Evolutionary conservation across 2,888 invertebrate genomes (phyloP).

Genomic region (Euphydryas editha): DNA sequence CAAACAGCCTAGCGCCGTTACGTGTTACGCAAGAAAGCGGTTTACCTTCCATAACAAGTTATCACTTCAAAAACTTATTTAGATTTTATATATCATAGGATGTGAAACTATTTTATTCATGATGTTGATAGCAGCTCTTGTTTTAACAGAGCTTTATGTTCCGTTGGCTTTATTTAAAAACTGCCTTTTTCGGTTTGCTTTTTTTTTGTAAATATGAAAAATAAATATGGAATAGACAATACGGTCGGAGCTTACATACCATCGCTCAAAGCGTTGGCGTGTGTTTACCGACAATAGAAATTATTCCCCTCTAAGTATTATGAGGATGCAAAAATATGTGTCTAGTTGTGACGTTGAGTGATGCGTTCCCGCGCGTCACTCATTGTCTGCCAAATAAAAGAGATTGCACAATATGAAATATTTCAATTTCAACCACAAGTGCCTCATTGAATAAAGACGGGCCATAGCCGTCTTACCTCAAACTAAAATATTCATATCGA

Average conservation of each 20-base stretch:
- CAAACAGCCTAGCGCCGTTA: too few relatives aligned
- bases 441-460: slow-evolving; percentile 71
- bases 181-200: slow-evolving; percentile 6
- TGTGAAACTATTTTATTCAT: not conserved
- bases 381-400: slow-evolving; percentile 78
- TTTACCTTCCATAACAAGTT: too few relatives aligned
- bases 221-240: slow-evolving; percentile 50
- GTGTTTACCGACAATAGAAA: slow-evolving; percentile 75
- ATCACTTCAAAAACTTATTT: too few relatives aligned
- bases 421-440: slow-evolving; percentile 71
- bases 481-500: slow-evolving; percentile 71
- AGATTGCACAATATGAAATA: slow-evolving; percentile 80
- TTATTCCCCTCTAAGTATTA: slow-evolving; percentile 75
- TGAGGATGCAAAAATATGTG: slow-evolving; percentile 74
- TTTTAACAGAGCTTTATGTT: not conserved
- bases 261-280: slow-evolving; percentile 64
- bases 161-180: not conserved
- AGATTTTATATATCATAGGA: too few relatives aligned
- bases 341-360: slow-evolving; percentile 76
- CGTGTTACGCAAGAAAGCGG: too few relatives aligned
- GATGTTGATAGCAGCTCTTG: not conserved
- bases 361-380: slow-evolving; percentile 70
- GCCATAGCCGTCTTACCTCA: slow-evolving; percentile 52
- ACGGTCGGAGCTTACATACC: slow-evolving; percentile 30
- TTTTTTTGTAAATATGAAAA: slow-evolving; percentile 32